These are phyloP conservation scores for Acrobasis repandana DNA, from an alignment of 2,888 invertebrate species.

Conservation along the genomic window DNA sequence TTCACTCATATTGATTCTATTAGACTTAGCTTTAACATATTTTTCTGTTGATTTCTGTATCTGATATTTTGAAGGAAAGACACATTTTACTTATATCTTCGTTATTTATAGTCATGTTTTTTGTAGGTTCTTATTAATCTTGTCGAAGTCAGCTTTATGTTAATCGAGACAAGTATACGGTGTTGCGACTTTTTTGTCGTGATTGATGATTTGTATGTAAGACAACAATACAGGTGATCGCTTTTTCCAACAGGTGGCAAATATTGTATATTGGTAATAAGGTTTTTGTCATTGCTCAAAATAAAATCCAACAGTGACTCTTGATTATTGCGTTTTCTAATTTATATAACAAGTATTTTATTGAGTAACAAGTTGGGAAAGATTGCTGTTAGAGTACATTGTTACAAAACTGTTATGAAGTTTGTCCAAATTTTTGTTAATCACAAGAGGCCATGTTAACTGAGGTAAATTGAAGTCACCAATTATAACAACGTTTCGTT, in stretches of 20 bases:
- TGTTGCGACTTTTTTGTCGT: too few species aligned
- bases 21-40: neutral
- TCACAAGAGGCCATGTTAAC: neutral
- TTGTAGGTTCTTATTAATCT: too few species aligned
- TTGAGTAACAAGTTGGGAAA: conserved; percentile 3
- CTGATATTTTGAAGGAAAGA: too few species aligned
- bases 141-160: neutral
- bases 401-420: conserved; percentile 1
- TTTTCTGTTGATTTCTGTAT: neutral
- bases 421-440: neutral
- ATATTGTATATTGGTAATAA: neutral
- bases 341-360: too few species aligned
- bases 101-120: too few species aligned
- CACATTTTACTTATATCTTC: neutral
- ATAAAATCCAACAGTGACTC: neutral
- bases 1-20: neutral
- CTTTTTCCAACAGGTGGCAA: neutral
- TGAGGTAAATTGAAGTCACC: neutral
- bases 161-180: neutral
- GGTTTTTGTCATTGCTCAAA: neutral
- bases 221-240: neutral
- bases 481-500: neutral
- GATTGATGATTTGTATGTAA: neutral
- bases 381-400: neutral
- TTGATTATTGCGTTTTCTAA: neutral